Evolutionary conservation across 2,797 vertebrate species (phyloP).

Genomic region (Semaprochilodus insignis): DNA sequence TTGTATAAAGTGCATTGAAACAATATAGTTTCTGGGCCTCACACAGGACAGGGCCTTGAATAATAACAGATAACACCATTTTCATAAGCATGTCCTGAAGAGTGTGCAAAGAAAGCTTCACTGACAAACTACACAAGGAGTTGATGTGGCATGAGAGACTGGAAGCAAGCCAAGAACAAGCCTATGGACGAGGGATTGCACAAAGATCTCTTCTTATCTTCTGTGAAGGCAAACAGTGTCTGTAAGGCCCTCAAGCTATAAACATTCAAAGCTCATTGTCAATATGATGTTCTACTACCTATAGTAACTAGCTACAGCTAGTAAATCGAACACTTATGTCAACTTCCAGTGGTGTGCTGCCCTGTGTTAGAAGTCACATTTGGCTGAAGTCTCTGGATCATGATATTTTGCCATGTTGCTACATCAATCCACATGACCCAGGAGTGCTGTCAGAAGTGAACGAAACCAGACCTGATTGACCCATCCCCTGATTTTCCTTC

Average conservation of each 20-base stretch:
- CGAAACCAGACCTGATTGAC: constrained; percentile 38
- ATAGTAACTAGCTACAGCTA: not conserved
- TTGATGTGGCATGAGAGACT: not conserved
- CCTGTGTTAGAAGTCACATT: not conserved
- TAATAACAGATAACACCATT: not conserved
- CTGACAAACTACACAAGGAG: not conserved
- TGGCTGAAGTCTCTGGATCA: not conserved
- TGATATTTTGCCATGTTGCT: constrained; percentile 15
- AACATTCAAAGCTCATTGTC: not conserved
- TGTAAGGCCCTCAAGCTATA: constrained; percentile 32
- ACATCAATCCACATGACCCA: constrained; percentile 21
- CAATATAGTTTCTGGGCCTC: not conserved
- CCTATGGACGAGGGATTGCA: constrained; percentile 41
- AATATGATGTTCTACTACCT: not conserved
- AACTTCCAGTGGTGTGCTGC: not conserved
- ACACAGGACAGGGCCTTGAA: not conserved
- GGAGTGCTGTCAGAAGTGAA: constrained; percentile 31
- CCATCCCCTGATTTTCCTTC: constrained; percentile 33
- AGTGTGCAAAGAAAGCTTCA: not conserved
- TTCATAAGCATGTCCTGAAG: not conserved
- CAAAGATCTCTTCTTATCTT: not conserved
- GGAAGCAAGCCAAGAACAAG: not conserved
- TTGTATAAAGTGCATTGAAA: not conserved
- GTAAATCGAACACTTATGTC: not conserved
- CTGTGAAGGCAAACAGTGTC: not conserved